phyloP scores from a whole-genome alignment of 2,888 invertebrate species.

The Synergus itoensis region DNA sequence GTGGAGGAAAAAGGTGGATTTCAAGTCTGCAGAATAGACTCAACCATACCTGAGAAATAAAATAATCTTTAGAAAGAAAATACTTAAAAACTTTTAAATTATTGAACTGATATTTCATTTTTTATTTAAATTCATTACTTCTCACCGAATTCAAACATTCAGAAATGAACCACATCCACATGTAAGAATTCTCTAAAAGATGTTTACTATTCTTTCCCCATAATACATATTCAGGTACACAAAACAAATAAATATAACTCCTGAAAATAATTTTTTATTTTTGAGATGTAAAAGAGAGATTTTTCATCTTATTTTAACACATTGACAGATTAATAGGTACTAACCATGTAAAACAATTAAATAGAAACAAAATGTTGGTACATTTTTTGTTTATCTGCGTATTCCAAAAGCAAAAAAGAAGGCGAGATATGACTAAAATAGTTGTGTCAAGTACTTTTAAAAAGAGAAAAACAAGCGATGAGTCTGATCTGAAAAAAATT shows the following conservation, averaged over 20 bases:
- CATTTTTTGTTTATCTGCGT: slow-evolving; percentile 56
- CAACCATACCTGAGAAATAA: slow-evolving; percentile 45
- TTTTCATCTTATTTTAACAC: not conserved
- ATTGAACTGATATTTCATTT: not conserved
- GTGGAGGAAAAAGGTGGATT: slow-evolving; percentile 61
- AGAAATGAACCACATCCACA: slow-evolving; percentile 66
- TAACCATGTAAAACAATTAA: slow-evolving; percentile 66
- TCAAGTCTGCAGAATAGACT: slow-evolving; percentile 44
- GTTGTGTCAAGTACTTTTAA: slow-evolving; percentile 48
- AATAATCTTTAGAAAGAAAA: slow-evolving; percentile 22
- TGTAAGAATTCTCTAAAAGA: slow-evolving; percentile 54
- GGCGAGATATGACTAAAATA: slow-evolving; percentile 54
- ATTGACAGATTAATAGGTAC: slow-evolving; percentile 49
- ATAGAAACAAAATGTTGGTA: slow-evolving; percentile 60
- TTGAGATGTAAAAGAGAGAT: not conserved
- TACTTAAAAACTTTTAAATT: too few species aligned
- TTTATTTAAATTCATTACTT: not conserved
- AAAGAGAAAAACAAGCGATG: slow-evolving; percentile 45
- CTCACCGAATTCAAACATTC: slow-evolving; percentile 68
- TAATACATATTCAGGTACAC: slow-evolving; percentile 64
- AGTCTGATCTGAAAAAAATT: slow-evolving; percentile 45
- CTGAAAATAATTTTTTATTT: slow-evolving; percentile 49
- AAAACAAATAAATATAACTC: slow-evolving; percentile 63
- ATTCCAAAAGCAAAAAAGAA: slow-evolving; percentile 60
- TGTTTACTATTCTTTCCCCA: slow-evolving; percentile 57